A percentile compares a stretch with the other conserved stretches of the same genome.
These are phyloP conservation scores for Engystomops pustulosus DNA, from an alignment of 2,113 vertebrate species.

Conservation along the genomic window DNA sequence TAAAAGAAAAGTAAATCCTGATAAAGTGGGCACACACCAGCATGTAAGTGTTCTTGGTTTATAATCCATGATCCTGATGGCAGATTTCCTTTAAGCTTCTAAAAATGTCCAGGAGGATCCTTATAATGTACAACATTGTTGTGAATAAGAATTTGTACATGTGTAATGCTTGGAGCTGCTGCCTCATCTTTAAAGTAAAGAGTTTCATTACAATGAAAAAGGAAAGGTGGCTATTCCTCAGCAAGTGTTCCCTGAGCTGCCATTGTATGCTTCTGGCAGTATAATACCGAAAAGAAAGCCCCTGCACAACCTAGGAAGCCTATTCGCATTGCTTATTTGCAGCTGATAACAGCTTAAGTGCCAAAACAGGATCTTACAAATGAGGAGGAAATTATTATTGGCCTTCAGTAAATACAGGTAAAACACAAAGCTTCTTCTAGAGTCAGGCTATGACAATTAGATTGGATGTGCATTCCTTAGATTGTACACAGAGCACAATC, in stretches of 20 bases:
- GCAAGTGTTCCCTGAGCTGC: constrained; percentile 26
- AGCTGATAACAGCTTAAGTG: not conserved
- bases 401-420: not conserved
- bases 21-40: too few species aligned
- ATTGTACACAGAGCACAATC: too few species aligned
- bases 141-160: not conserved
- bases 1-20: too few species aligned
- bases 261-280: constrained; percentile 37
- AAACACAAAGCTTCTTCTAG: constrained; percentile 5
- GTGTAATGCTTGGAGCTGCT: not conserved
- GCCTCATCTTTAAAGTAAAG: constrained; percentile 8
- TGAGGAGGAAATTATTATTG: constrained; percentile 18
- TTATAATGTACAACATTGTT: not conserved
- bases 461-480: not conserved
- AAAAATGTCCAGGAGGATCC: constrained; percentile 11
- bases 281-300: not conserved
- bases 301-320: constrained; percentile 14
- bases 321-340: constrained; percentile 15
- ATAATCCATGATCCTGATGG: too few species aligned
- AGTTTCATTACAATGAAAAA: constrained; percentile 52
- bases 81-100: too few species aligned
- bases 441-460: not conserved
- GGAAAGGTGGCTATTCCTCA: constrained; percentile 33
- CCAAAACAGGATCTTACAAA: not conserved
- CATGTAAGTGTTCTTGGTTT: too few species aligned